A percentile compares a stretch with the other conserved stretches of the same genome.
Evolutionary conservation across 2,797 vertebrate species (phyloP).

Genomic region (Gallinago solitaria): DNA sequence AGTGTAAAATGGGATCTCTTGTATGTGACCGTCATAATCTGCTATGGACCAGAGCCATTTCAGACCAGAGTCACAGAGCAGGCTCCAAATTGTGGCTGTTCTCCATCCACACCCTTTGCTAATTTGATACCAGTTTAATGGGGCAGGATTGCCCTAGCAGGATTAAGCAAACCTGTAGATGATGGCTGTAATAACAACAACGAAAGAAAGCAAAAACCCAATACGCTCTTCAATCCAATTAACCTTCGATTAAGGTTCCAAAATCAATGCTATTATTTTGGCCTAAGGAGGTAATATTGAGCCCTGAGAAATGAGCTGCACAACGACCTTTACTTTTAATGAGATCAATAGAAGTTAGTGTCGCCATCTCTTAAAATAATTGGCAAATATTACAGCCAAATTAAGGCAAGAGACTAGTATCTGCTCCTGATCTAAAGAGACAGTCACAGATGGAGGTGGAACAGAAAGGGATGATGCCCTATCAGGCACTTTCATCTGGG

Average conservation of each 20-base stretch:
- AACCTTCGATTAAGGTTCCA: conserved; percentile 80
- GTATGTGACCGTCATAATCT: not conserved
- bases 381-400: conserved; percentile 76
- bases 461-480: not conserved
- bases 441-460: conserved; percentile 41
- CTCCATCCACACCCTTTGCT: conserved; percentile 3
- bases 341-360: conserved; percentile 78
- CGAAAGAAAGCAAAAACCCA: conserved; percentile 44
- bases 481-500: conserved; percentile 11
- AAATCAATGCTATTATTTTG: conserved; percentile 76
- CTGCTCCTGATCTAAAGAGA: conserved; percentile 64
- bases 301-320: conserved; percentile 62
- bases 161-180: conserved; percentile 57
- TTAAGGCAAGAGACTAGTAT: conserved; percentile 54
- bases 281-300: conserved; percentile 66
- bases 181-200: conserved; percentile 21
- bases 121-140: conserved; percentile 73
- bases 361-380: conserved; percentile 78
- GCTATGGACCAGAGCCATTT: not conserved
- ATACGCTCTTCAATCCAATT: conserved; percentile 78
- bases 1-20: not conserved
- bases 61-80: not conserved
- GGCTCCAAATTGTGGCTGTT: not conserved
- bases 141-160: conserved; percentile 28
- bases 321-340: conserved; percentile 79